Base-by-base conservation (phyloP, 2,888 invertebrate species). In the Hyalella azteca region DNA sequence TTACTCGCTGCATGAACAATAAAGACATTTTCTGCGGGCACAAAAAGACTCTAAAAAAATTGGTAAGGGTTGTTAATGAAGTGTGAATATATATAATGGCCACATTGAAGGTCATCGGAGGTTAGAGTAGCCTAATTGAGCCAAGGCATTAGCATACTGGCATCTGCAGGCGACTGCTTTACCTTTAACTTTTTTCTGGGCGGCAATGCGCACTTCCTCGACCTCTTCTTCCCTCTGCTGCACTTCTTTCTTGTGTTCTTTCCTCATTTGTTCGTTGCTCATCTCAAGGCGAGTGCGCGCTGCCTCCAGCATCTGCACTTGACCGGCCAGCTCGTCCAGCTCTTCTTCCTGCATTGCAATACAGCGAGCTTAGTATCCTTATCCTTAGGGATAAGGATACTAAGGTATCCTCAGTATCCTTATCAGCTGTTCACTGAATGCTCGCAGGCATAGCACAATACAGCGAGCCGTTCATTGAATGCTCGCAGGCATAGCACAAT, bases 281-380 rank as follows among this genome's bases (percentile, higher is more conserved):
- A 98, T 97, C 89, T 98, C 97, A 85, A 98, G 89, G 1, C 97
- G 91, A 39, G 97, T 90, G 88, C 97, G 97, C 1, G 95, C 94
- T 88, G 96, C 96, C 88, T 97, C 96, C 86, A 98, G 89, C 86
- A 97, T 90, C 89, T 94, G 91, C 86, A 95, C 93, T 89, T 95
- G 94, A 4, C 96, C 97, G 3, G 97, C 96, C 87, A 97, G 91
- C 87, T 98, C 98, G 87, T 98, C 98, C 77, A 98, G 90, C 88
- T 98, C 98, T 87, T 98, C 97, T 87, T 97, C 97, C 89, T 88
- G 81, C 45, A 40, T 13, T n/a, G n/a, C n/a, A n/a, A n/a, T n/a
- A n/a, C n/a, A n/a, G n/a, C n/a, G n/a, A n/a, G n/a, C n/a, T n/a
- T n/a, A n/a, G n/a, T n/a, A n/a, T n/a, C n/a, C n/a, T n/a, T n/a